phyloP scores from a whole-genome alignment of 2,113 vertebrate genomes.

The Antechinus flavipes region DNA sequence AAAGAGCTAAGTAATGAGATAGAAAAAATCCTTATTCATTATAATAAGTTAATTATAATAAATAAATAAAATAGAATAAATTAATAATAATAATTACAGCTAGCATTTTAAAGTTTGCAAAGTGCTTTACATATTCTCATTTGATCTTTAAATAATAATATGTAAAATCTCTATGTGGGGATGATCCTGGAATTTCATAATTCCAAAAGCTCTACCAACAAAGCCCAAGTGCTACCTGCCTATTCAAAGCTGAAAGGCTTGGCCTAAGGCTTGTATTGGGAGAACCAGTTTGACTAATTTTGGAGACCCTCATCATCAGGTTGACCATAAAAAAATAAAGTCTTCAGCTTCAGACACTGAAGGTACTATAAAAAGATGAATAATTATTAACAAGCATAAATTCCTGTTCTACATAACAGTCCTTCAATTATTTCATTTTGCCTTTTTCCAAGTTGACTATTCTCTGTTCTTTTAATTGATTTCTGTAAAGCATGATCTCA shows the following conservation, averaged over 20 bases:
- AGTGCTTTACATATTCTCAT: conserved; percentile 32
- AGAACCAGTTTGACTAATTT: not conserved
- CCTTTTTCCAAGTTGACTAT: not conserved
- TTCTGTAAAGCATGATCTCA: not conserved
- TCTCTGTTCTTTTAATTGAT: not conserved
- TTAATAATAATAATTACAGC: not conserved
- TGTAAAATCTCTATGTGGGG: no score
- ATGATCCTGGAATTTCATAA: not conserved
- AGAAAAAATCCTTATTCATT: conserved; percentile 16
- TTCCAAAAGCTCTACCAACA: not conserved
- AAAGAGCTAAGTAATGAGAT: not conserved
- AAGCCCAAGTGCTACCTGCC: not conserved
- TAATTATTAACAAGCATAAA: not conserved
- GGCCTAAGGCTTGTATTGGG: not conserved
- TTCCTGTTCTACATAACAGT: not conserved
- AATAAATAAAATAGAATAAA: no score
- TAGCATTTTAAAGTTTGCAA: not conserved
- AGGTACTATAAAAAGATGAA: not conserved
- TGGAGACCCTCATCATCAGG: not conserved
- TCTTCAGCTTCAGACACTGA: not conserved
- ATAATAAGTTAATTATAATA: no score
- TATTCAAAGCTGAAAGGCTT: not conserved
- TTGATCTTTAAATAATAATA: not conserved
- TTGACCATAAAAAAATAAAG: not conserved
- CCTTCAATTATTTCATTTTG: not conserved